Base-by-base conservation (phyloP, 2,888 invertebrate genomes). In the Chydorus sphaericus region DNA sequence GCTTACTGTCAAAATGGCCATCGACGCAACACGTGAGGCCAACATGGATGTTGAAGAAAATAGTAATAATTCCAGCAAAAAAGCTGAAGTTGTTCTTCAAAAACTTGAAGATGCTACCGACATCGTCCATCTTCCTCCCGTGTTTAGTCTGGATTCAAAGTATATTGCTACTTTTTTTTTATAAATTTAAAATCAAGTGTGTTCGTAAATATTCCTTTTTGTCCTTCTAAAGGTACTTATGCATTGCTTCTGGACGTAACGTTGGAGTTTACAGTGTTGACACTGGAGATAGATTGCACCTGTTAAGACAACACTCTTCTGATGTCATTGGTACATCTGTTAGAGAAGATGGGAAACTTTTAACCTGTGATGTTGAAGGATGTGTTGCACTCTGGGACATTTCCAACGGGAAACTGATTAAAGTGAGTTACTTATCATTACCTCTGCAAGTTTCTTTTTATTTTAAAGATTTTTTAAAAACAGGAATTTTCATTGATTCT, bases 111-210 rank as follows among this genome's bases (percentile, higher is more conserved):
- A 78, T 29, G 82, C 82, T 58, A 80, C 79, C 49, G 77, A 75
- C 63, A 74, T 82, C 60, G 73, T 79, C 18, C 69, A 73, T 60
- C 71, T 76, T 63, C 70, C 75, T n/a, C 80, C 82, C 3, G 62
- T 79, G 54, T 82, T 81, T 71, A 78, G 80, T 4, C 65, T 67
- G 5, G 75, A 78, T 67, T 77, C 76, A 66, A 76, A 77, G 82
- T 82, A 72, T 73, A 78, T 73, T 56, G 3, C n/a, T 16, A 50
- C 49, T 48, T 36, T 23, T 33, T 39, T 57, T 60, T 51, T 31
- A 23, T 23, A 18, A 48, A 7, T 11, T 20, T 7, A 18, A 48
- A 20, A 14, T 48, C 23, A 29, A 50, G 3, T 31, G 18, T 50
- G 31, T 50, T 18, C 20, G 20, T 50, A 11, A 11, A 33, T 33